Evolutionary conservation across 2,888 invertebrate species (phyloP).

Genomic region (Cantharis lateralis): DNA sequence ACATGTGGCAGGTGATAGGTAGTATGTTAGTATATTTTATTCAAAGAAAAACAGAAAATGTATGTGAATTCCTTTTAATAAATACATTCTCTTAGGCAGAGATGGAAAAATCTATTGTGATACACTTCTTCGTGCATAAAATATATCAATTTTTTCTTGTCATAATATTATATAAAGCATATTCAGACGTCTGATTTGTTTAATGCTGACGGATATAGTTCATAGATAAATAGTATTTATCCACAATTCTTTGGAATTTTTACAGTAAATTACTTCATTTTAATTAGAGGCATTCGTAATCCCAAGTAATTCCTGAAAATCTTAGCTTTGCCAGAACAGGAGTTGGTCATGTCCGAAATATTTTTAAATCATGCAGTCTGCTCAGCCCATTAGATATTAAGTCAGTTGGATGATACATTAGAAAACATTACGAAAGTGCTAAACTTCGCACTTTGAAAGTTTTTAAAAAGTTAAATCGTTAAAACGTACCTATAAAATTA

Average conservation of each 20-base stretch:
- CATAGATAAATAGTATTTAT: not conserved
- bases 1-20: constrained; percentile 15
- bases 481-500: not conserved
- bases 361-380: not conserved
- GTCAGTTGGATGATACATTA: not conserved
- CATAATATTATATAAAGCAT: not conserved
- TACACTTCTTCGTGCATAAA: constrained; percentile 8
- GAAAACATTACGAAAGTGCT: not conserved
- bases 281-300: too few relatives aligned
- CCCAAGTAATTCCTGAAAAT: too few relatives aligned
- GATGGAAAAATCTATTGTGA: not conserved
- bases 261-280: too few relatives aligned
- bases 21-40: constrained; percentile 8
- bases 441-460: not conserved
- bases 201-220: not conserved
- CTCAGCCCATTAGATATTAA: not conserved
- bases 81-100: constrained; percentile 3
- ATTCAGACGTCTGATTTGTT: not conserved
- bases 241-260: not conserved
- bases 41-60: constrained; percentile 8
- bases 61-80: not conserved
- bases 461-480: not conserved
- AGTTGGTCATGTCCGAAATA: not conserved
- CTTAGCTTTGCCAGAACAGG: not conserved
- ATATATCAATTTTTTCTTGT: constrained; percentile 1